Percentiles rank a stretch among this genome's conserved stretches.
These are phyloP conservation scores for Paralichthys olivaceus DNA, from an alignment of 2,113 vertebrate species.

Conservation along the genomic window DNA sequence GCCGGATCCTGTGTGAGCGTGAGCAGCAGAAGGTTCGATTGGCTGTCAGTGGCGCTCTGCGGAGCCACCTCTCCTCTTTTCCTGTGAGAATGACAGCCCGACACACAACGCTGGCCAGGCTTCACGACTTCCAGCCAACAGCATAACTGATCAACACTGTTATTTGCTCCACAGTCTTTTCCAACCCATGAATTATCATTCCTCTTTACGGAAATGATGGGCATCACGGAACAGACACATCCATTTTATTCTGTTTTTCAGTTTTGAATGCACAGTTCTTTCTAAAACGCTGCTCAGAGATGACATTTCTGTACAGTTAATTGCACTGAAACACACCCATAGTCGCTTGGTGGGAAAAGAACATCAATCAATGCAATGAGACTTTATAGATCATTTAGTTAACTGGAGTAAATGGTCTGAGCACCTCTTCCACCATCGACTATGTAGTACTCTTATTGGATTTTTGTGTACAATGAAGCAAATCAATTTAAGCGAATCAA, in stretches of 20 bases:
- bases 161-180: slow-evolving; percentile 59
- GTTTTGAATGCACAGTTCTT: background rate
- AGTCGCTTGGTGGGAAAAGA: background rate
- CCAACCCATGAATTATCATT: slow-evolving; percentile 53
- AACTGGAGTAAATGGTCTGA: slow-evolving; percentile 3
- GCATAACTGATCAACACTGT: slow-evolving; percentile 63
- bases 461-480: background rate
- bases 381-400: background rate
- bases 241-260: slow-evolving; percentile 6
- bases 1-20: slow-evolving; percentile 64
- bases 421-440: background rate
- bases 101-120: slow-evolving; percentile 62
- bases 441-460: background rate
- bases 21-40: slow-evolving; percentile 71
- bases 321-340: slow-evolving; percentile 14
- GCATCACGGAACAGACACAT: slow-evolving; percentile 31
- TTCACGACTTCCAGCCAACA: slow-evolving; percentile 59
- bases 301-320: slow-evolving; percentile 34
- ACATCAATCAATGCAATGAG: slow-evolving; percentile 10
- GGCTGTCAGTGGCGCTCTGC: slow-evolving; percentile 53
- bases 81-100: slow-evolving; percentile 66
- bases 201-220: slow-evolving; percentile 38
- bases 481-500: background rate
- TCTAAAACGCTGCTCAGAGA: slow-evolving; percentile 16
- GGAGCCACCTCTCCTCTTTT: slow-evolving; percentile 63